Percentiles rank a stretch among this genome's conserved stretches.
Conservation (phyloP, 1,140 invertebrate genomes). For the Tetragnatha versicolor region DNA sequence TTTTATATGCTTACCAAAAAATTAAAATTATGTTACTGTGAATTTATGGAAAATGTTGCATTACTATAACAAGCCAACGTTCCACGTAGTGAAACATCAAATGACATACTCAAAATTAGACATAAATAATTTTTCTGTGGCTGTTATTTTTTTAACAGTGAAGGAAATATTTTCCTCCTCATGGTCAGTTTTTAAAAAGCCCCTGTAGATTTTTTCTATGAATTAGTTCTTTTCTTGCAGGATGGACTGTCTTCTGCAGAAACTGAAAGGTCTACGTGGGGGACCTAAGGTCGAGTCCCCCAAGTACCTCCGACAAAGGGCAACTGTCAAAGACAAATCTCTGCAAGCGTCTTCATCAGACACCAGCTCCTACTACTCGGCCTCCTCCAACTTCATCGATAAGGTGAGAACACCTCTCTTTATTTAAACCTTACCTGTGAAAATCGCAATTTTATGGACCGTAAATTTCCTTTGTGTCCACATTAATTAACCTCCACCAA, state of each 20-base stretch:
- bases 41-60: background rate
- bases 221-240: background rate
- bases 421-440: no score
- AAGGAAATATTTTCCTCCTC: background rate
- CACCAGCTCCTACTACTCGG: constrained; percentile 41
- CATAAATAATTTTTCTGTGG: background rate
- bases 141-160: background rate
- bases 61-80: background rate
- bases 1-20: no score
- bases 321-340: background rate
- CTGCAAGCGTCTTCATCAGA: constrained; percentile 23
- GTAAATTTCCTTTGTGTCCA: no score
- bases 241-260: constrained; percentile 44
- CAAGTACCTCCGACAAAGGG: constrained; percentile 28
- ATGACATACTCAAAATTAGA: background rate
- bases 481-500: no score
- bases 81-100: background rate
- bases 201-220: background rate
- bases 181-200: background rate
- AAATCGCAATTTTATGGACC: no score
- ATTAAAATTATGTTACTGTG: no score
- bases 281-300: constrained; percentile 36
- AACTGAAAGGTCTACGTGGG: constrained; percentile 1
- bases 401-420: no score
- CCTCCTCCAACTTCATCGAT: constrained; percentile 41